Evolutionary conservation across 2,797 vertebrate species (phyloP).

Genomic region (Etheostoma nigrum): DNA sequence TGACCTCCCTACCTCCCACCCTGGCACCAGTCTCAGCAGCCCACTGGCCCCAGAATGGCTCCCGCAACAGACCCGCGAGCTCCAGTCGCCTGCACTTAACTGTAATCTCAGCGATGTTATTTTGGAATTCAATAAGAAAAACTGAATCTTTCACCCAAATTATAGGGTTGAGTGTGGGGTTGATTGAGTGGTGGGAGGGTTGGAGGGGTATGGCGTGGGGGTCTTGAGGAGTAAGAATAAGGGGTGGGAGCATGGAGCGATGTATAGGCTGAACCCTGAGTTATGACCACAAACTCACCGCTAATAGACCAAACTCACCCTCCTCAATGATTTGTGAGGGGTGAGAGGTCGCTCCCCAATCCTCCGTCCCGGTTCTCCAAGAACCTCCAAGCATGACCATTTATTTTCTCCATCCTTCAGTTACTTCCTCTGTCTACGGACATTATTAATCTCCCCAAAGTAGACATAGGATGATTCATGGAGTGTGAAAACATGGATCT

Average conservation of each 20-base stretch:
- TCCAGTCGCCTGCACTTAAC: conserved; percentile 64
- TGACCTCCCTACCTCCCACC: conserved; percentile 60
- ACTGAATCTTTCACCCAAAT: conserved; percentile 80
- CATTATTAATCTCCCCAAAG: conserved; percentile 42
- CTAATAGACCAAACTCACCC: conserved; percentile 73
- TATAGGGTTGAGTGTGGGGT: conserved; percentile 70
- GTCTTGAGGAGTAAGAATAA: conserved; percentile 61
- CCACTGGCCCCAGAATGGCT: conserved; percentile 67
- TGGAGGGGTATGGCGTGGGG: conserved; percentile 19
- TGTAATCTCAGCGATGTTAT: conserved; percentile 75
- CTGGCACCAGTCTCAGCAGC: conserved; percentile 64
- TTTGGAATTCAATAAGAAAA: conserved; percentile 81
- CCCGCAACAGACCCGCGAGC: conserved; percentile 47
- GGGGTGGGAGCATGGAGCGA: conserved; percentile 13
- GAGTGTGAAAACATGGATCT: conserved; percentile 64
- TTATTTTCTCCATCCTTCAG: conserved; percentile 48
- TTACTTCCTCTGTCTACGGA: conserved; percentile 44
- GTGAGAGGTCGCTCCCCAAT: conserved; percentile 56
- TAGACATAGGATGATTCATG: conserved; percentile 58
- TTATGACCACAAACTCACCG: conserved; percentile 66
- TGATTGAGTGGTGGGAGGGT: conserved; percentile 30
- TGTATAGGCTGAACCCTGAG: conserved; percentile 47
- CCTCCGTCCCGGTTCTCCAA: conserved; percentile 51
- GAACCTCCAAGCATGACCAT: conserved; percentile 38
- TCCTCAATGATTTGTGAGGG: conserved; percentile 75